Evolutionary conservation across 2,113 vertebrate species (phyloP).

Genomic region (Boleophthalmus pectinirostris): DNA sequence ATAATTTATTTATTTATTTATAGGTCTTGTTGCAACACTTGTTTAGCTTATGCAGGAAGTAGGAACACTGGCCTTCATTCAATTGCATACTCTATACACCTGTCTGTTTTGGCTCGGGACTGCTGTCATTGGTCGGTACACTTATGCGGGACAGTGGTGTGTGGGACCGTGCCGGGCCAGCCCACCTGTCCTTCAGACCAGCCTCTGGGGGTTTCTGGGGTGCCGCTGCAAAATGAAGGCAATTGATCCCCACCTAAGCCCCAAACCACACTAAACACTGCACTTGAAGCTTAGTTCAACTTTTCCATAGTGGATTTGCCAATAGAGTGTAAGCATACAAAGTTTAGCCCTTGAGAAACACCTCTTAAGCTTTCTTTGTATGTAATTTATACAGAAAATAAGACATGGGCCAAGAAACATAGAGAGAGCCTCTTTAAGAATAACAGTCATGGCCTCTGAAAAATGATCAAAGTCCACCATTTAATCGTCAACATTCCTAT

Average conservation of each 20-base stretch:
- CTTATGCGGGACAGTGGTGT: slow-evolving; percentile 61
- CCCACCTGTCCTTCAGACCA: slow-evolving; percentile 65
- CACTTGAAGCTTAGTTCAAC: slow-evolving; percentile 68
- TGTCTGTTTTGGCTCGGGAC: slow-evolving; percentile 30
- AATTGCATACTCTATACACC: slow-evolving; percentile 33
- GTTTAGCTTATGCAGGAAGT: not conserved
- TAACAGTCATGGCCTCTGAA: slow-evolving; percentile 77
- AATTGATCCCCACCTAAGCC: slow-evolving; percentile 63
- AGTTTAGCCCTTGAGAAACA: slow-evolving; percentile 78
- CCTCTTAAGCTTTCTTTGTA: slow-evolving; percentile 79
- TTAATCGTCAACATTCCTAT: slow-evolving; percentile 72
- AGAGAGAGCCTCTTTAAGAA: slow-evolving; percentile 77
- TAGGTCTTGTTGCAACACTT: not conserved
- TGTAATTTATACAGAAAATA: slow-evolving; percentile 81
- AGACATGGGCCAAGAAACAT: slow-evolving; percentile 72
- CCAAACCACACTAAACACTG: slow-evolving; percentile 73
- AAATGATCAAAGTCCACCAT: slow-evolving; percentile 72
- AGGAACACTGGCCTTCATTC: not conserved
- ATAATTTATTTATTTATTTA: not conserved
- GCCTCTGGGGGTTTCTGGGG: slow-evolving; percentile 59
- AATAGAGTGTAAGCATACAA: slow-evolving; percentile 69
- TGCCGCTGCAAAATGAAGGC: slow-evolving; percentile 67
- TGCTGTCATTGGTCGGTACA: slow-evolving; percentile 40
- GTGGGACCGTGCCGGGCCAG: slow-evolving; percentile 58
- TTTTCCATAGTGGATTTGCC: slow-evolving; percentile 74